These are phyloP conservation scores for Drosophila ananassae DNA, from an alignment of 1,140 invertebrate genomes.

Conservation along the genomic window DNA sequence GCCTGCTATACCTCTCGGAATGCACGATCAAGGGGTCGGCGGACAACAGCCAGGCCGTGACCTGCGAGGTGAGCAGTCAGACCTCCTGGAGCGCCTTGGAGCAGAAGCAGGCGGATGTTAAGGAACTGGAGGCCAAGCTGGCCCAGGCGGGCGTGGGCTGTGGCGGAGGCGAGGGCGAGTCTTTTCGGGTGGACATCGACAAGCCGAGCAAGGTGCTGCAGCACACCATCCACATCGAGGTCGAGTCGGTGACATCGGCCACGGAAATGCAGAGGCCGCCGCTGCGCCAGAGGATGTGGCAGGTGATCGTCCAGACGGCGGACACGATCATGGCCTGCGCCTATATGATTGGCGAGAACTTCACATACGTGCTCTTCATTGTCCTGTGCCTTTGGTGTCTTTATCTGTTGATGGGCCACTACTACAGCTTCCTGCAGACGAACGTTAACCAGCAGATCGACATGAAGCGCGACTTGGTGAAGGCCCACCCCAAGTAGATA, in stretches of 20 bases:
- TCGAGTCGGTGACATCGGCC: conserved; percentile 55
- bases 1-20: conserved; percentile 42
- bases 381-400: conserved; percentile 65
- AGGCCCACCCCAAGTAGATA: conserved; percentile 6
- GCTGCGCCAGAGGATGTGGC: conserved; percentile 46
- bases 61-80: conserved; percentile 46
- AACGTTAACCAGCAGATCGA: conserved; percentile 24
- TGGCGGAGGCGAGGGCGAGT: not conserved
- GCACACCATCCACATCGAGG: conserved; percentile 62
- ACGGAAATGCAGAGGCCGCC: conserved; percentile 49
- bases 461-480: conserved; percentile 11
- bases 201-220: conserved; percentile 33
- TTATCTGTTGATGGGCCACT: conserved; percentile 58
- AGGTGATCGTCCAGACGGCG: conserved; percentile 27
- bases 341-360: conserved; percentile 66
- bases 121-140: conserved; percentile 7
- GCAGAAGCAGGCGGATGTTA: not conserved
- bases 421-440: conserved; percentile 42
- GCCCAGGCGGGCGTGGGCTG: not conserved
- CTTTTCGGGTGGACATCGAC: not conserved
- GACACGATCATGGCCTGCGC: conserved; percentile 31
- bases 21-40: conserved; percentile 16
- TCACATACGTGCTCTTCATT: conserved; percentile 61
- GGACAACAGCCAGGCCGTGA: conserved; percentile 7
- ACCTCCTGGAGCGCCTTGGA: conserved; percentile 34